Evolutionary conservation across 2,113 vertebrate genomes (phyloP).

Genomic region (Turnix velox): DNA sequence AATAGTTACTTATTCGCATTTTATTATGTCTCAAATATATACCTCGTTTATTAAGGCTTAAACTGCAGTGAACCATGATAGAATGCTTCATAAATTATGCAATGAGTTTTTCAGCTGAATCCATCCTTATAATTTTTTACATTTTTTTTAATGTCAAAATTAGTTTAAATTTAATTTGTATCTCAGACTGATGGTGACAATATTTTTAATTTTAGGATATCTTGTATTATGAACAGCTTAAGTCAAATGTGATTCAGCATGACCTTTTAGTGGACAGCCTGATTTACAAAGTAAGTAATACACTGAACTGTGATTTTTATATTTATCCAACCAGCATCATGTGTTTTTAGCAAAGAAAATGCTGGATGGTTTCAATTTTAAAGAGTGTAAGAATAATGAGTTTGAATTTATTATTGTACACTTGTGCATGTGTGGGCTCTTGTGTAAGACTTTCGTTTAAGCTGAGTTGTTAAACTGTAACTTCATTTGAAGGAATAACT

Average conservation of each 20-base stretch:
- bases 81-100: not conserved
- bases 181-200: not conserved
- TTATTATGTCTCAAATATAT: not conserved
- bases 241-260: constrained; percentile 92
- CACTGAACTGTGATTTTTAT: not conserved
- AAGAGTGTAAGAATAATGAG: not conserved
- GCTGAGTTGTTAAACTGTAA: fast-evolving
- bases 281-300: constrained; percentile 91
- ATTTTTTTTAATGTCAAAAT: not conserved
- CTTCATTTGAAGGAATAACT: not conserved
- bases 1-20: not conserved
- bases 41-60: not conserved
- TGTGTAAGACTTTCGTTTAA: not conserved
- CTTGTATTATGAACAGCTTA: constrained; percentile 94
- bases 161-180: not conserved
- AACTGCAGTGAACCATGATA: not conserved
- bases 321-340: not conserved
- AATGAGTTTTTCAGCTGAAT: not conserved
- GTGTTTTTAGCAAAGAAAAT: not conserved
- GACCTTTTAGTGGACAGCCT: constrained; percentile 94
- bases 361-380: not conserved
- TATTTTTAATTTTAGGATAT: constrained; percentile 81
- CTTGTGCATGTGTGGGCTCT: not conserved
- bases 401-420: not conserved
- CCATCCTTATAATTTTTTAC: not conserved